Evolutionary conservation across 1,140 invertebrate species (phyloP).

Genomic region (Trichonephila clavata): DNA sequence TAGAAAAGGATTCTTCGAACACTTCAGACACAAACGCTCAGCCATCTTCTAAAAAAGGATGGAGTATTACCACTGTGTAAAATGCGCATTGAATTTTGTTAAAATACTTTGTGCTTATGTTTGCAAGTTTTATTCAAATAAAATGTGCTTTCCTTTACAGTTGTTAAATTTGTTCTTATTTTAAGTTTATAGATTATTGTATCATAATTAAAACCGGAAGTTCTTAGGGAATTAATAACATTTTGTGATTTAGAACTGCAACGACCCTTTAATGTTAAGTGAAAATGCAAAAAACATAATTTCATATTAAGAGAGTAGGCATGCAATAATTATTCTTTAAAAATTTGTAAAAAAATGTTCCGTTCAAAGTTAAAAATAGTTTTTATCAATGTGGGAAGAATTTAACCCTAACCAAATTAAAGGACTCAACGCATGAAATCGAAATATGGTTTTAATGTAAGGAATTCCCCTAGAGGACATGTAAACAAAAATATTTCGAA

Average conservation of each 20-base stretch:
- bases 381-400: no score
- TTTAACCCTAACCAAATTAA: no score
- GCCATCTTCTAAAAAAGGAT: constrained; percentile 61
- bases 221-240: not conserved
- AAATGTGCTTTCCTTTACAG: not conserved
- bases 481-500: no score
- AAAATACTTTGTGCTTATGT: not conserved
- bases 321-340: not conserved
- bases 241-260: not conserved
- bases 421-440: no score
- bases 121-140: constrained; percentile 42
- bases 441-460: no score
- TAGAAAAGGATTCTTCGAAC: constrained; percentile 49
- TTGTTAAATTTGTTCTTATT: not conserved
- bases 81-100: constrained; percentile 22
- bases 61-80: constrained; percentile 74
- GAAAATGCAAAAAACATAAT: not conserved
- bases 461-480: no score
- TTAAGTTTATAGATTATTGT: not conserved
- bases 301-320: not conserved
- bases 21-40: not conserved
- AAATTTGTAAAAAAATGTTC: not conserved
- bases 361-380: no score
- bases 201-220: not conserved
- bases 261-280: not conserved